These are phyloP conservation scores for Octomys mimax DNA, from an alignment of 2,797 vertebrate genomes.

Conservation along the genomic window DNA sequence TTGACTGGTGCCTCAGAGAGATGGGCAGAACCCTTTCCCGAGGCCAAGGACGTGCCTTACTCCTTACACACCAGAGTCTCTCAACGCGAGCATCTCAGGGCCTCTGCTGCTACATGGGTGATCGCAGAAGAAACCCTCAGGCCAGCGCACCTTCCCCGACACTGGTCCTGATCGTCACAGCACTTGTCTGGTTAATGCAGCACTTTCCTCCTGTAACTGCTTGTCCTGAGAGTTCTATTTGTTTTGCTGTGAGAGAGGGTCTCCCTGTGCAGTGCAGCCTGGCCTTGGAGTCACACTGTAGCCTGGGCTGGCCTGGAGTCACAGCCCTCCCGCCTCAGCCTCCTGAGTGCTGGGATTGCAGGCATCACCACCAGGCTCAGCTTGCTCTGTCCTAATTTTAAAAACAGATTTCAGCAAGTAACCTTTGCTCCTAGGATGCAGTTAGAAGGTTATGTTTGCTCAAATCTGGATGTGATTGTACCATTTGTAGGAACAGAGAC, in stretches of 20 bases:
- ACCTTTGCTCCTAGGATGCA: not conserved
- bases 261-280: not conserved
- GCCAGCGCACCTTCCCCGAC: not conserved
- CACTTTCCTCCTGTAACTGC: not conserved
- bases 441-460: not conserved
- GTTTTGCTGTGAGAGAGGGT: not conserved
- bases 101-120: not conserved
- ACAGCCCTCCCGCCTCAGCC: not conserved
- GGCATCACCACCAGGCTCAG: not conserved
- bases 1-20: not conserved
- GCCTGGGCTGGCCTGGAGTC: not conserved
- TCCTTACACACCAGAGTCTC: not conserved
- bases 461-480: not conserved
- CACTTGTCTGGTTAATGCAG: not conserved
- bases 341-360: not conserved
- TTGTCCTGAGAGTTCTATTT: not conserved
- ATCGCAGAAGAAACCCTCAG: not conserved
- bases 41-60: not conserved
- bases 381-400: not conserved
- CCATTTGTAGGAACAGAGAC: not conserved
- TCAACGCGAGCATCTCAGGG: fast-evolving
- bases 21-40: conserved; percentile 9
- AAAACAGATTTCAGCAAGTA: not conserved
- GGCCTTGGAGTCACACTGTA: not conserved
- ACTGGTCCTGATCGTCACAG: not conserved